Base-by-base conservation (phyloP, 2,888 invertebrate genomes). In the Heliconius sara region DNA sequence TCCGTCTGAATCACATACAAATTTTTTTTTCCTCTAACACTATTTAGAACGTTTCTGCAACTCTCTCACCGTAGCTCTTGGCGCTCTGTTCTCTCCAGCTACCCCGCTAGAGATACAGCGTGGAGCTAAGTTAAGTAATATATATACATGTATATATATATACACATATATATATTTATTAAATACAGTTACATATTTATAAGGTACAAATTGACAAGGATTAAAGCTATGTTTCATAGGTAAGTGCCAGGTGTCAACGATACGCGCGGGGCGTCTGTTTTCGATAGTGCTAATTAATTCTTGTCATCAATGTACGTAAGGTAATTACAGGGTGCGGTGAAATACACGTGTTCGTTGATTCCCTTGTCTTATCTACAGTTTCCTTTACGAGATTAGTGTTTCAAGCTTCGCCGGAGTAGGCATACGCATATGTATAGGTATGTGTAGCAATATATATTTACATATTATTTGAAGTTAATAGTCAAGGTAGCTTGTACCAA, bases 241-340 rank as follows among this genome's bases (percentile, higher is more conserved):
- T 82, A 79, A 76, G 77, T 79, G 76, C 76, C 75, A 76, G 79
- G 80, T 82, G 83, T 83, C 82, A 83, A 79, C 76, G 76, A 78
- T 79, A 78, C 79, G 66, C 77, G 52, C 74, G 78, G 66, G 81
- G 80, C 83, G 85, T 85, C 88, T 90, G 90, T 88, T 90, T 90
- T 89, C 88, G 88, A 91, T 91, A 88, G 87, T 86, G 88, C 89
- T 90, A 90, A 92, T 92, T 91, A 91, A 90, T 91, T 89, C 88
- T 87, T 87, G 89, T 89, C 87, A 89, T 88, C 88, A 86, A 82
- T 87, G 86, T 88, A 90, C 89, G 85, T 86, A 84, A 87, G 87
- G 87, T 91, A 92, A 92, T 92, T 91, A 91, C 88, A 85, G 86
- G 80, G 82, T 85, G 88, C 85, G 90, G 88, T 89, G 84, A 85